Percentiles rank a stretch among this genome's conserved stretches.
These are phyloP conservation scores for Cyanistes caeruleus DNA, from an alignment of 2,113 vertebrate genomes.

Conservation along the genomic window DNA sequence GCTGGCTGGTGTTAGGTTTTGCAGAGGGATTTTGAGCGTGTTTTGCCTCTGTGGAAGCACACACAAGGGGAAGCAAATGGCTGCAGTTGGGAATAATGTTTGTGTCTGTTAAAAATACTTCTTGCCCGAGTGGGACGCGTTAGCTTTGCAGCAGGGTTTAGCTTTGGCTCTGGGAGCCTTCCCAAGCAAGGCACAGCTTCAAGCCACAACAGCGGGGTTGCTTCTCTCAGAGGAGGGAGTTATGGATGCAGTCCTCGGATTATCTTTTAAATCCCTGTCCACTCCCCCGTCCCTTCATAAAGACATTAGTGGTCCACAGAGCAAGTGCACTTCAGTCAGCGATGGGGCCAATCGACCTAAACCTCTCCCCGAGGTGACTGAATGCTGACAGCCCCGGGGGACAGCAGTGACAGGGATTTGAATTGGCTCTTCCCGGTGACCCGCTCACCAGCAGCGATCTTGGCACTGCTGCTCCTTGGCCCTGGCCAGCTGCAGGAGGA, in stretches of 20 bases:
- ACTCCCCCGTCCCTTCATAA: accelerated
- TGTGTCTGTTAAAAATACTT: neutral
- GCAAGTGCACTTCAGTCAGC: neutral
- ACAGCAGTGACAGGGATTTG: neutral
- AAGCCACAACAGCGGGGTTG: neutral
- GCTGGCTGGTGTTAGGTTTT: neutral
- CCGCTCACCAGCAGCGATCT: accelerated
- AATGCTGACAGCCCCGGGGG: neutral
- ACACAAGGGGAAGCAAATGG: neutral
- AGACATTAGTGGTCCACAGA: neutral
- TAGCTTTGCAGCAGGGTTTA: neutral
- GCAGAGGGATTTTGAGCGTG: neutral
- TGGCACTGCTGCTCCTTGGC: neutral
- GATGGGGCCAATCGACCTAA: neutral
- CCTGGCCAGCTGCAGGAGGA: neutral
- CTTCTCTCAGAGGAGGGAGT: neutral
- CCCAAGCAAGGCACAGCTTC: neutral
- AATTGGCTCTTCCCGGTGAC: neutral
- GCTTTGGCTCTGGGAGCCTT: neutral
- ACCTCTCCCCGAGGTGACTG: neutral
- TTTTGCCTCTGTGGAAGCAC: neutral
- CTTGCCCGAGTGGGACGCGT: neutral
- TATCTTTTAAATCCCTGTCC: neutral
- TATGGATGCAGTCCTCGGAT: neutral
- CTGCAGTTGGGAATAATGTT: neutral